Evolutionary conservation across 2,888 invertebrate genomes (phyloP).

Genomic region (Busseola fusca): DNA sequence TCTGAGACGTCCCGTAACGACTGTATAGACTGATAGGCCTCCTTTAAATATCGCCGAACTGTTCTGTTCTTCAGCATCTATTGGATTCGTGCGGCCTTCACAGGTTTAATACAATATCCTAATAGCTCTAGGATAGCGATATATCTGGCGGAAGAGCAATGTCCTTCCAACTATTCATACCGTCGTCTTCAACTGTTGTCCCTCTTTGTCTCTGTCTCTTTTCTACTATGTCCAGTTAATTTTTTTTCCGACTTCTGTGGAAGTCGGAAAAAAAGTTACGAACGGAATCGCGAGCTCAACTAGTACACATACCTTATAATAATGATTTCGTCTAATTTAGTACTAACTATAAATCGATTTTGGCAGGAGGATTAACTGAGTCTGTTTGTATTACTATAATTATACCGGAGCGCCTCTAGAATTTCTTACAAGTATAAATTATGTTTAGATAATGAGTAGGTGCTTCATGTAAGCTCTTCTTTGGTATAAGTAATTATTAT

Average conservation of each 20-base stretch:
- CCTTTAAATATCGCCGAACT: too few species aligned
- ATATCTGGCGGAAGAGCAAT: background rate
- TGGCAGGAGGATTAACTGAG: slow-evolving; percentile 14
- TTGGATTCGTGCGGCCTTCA: too few species aligned
- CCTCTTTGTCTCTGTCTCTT: too few species aligned
- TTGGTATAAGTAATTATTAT: slow-evolving; percentile 11
- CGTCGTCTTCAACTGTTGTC: background rate
- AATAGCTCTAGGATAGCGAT: background rate
- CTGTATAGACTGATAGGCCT: too few species aligned
- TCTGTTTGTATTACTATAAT: slow-evolving; percentile 29
- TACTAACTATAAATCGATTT: slow-evolving; percentile 28
- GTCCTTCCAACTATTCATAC: background rate
- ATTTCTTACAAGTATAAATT: slow-evolving; percentile 22
- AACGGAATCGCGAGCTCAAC: background rate
- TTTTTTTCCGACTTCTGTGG: background rate
- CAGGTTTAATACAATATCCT: too few species aligned
- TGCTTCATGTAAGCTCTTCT: slow-evolving; percentile 10
- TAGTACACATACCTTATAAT: background rate
- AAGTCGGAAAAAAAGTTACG: too few species aligned
- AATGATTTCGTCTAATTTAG: slow-evolving; percentile 12
- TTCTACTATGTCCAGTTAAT: background rate
- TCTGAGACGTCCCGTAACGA: background rate
- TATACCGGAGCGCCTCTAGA: slow-evolving; percentile 18
- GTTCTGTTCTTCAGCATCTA: too few species aligned
- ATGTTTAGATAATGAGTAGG: slow-evolving; percentile 16